These are phyloP conservation scores for Dasysyrphus tricinctus DNA, from an alignment of 2,888 invertebrate genomes.

Conservation along the genomic window DNA sequence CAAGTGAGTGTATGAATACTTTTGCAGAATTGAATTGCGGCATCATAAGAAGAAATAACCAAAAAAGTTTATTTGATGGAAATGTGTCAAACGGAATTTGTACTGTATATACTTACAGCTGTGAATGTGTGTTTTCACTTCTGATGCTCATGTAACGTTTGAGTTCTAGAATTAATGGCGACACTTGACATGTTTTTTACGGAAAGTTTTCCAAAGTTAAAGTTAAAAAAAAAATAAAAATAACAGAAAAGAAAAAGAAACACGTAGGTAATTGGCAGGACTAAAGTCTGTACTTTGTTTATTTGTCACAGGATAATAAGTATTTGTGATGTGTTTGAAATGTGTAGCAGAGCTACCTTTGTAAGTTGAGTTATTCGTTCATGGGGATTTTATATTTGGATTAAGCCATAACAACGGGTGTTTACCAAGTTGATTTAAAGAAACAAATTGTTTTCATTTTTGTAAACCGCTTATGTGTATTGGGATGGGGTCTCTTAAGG, in stretches of 20 bases:
- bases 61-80: slow-evolving; percentile 60
- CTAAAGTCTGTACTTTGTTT: slow-evolving; percentile 24
- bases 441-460: neutral
- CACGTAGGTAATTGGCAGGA: slow-evolving; percentile 26
- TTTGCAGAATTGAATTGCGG: slow-evolving; percentile 23
- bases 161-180: slow-evolving; percentile 58
- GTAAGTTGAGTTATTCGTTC: slow-evolving; percentile 10
- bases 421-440: neutral
- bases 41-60: neutral
- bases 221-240: neutral
- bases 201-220: slow-evolving; percentile 25
- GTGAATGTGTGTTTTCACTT: slow-evolving; percentile 4
- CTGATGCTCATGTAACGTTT: slow-evolving; percentile 38
- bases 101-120: neutral
- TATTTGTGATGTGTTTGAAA: slow-evolving; percentile 22
- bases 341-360: neutral
- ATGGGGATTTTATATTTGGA: slow-evolving; percentile 11
- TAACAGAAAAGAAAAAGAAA: slow-evolving; percentile 6
- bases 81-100: slow-evolving; percentile 70
- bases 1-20: slow-evolving; percentile 24
- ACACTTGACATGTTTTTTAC: slow-evolving; percentile 67
- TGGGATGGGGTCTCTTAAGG: too few species aligned
- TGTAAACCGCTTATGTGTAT: neutral
- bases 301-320: slow-evolving; percentile 31
- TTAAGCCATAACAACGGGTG: neutral